Conservation (phyloP, 64 coral and sea anemone genomes). For the Trachythela sp. region DNA sequence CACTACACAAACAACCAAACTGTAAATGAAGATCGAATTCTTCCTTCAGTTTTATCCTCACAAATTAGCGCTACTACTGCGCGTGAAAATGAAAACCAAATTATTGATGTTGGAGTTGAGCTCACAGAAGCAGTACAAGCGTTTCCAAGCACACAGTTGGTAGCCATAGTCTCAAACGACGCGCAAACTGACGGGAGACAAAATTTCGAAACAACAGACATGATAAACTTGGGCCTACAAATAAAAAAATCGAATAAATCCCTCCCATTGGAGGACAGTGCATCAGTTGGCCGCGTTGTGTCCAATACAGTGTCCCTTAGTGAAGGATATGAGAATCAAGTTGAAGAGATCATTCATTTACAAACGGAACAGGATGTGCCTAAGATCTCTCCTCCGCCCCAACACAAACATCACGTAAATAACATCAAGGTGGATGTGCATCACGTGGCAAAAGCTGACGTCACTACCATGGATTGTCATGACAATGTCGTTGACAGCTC, state of each 20-base stretch:
- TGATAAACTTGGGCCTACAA: background rate
- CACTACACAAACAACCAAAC: background rate
- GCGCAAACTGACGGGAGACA: background rate
- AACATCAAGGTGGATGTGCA: no score
- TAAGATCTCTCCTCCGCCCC: background rate
- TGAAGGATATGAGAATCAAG: background rate
- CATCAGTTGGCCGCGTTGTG: background rate
- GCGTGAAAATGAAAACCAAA: background rate
- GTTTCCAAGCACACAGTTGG: no score
- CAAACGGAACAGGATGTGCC: background rate
- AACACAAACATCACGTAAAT: background rate
- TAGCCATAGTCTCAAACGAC: background rate
- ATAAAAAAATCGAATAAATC: background rate
- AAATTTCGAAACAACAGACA: background rate
- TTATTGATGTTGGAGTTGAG: background rate
- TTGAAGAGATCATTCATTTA: background rate
- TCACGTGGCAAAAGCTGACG: background rate
- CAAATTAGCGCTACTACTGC: background rate
- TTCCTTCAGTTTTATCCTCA: background rate
- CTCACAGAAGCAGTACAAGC: background rate
- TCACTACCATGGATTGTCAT: background rate
- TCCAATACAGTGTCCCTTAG: background rate
- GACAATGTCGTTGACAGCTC: background rate
- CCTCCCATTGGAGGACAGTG: background rate
- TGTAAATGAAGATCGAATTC: background rate